phyloP scores from a whole-genome alignment of 2,797 vertebrate genomes.

The Malacoraja senta region DNA sequence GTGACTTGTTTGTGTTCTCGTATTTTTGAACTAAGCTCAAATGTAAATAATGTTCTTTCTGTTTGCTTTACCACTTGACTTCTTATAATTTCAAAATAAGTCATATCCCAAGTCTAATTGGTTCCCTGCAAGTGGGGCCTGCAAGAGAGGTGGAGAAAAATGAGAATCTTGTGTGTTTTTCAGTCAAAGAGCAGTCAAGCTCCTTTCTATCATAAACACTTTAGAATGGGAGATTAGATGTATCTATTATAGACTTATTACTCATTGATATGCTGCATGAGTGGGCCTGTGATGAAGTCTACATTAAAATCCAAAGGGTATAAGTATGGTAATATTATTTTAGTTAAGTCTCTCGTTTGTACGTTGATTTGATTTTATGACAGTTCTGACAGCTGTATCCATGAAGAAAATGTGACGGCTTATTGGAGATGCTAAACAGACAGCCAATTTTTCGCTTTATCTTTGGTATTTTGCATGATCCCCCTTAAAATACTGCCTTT shows the following conservation, averaged over 20 bases:
- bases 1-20: not conserved
- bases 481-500: conserved; percentile 98
- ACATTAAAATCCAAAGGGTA: conserved; percentile 39
- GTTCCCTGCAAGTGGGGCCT: not conserved
- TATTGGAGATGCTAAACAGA: conserved; percentile 55
- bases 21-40: not conserved
- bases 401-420: conserved; percentile 22
- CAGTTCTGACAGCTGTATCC: conserved; percentile 38
- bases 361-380: conserved; percentile 37
- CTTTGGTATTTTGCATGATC: conserved; percentile 87
- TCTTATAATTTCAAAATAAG: not conserved
- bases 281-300: conserved; percentile 26
- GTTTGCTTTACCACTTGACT: not conserved
- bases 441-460: conserved; percentile 75
- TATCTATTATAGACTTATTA: conserved; percentile 36
- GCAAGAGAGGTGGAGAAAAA: not conserved
- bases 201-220: conserved; percentile 34
- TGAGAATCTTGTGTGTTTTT: conserved; percentile 8
- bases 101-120: not conserved
- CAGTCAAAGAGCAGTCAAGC: not conserved
- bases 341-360: conserved; percentile 38
- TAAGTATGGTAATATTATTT: conserved; percentile 39
- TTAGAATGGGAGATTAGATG: conserved; percentile 27
- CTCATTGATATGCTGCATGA: conserved; percentile 37
- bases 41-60: not conserved